Conservation (phyloP, 2,888 invertebrate species). For the Steinernema carpocapsae region DNA sequence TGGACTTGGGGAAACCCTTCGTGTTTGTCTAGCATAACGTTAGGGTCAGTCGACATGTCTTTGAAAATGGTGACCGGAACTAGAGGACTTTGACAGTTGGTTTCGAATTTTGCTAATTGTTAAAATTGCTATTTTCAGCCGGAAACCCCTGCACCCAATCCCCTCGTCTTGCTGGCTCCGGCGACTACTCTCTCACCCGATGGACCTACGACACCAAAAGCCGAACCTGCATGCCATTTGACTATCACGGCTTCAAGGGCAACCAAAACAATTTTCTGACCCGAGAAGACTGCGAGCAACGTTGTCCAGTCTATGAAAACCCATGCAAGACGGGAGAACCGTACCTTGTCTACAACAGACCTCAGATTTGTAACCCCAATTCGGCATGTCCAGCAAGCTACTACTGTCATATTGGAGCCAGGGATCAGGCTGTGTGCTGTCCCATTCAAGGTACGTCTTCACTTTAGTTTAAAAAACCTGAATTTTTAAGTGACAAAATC, state of each 20-base stretch:
- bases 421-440: constrained; percentile 14
- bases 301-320: constrained; percentile 62
- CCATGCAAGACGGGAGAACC: constrained; percentile 63
- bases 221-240: constrained; percentile 52
- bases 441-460: background rate
- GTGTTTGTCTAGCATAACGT: constrained; percentile 28
- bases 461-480: background rate
- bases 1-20: background rate
- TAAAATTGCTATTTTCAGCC: constrained; percentile 47
- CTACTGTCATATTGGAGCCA: constrained; percentile 64
- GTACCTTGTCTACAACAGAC: constrained; percentile 42
- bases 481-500: background rate
- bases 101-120: too few relatives aligned
- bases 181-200: constrained; percentile 53
- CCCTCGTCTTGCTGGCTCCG: constrained; percentile 54
- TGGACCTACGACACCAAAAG: constrained; percentile 60
- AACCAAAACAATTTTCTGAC: constrained; percentile 61
- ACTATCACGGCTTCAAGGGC: constrained; percentile 58
- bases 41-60: background rate
- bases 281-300: constrained; percentile 54
- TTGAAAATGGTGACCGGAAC: background rate
- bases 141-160: constrained; percentile 61
- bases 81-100: background rate
- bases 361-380: constrained; percentile 36
- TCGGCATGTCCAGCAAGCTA: constrained; percentile 53